Conservation (phyloP, 2,888 invertebrate species). For the Caprella mutica region DNA sequence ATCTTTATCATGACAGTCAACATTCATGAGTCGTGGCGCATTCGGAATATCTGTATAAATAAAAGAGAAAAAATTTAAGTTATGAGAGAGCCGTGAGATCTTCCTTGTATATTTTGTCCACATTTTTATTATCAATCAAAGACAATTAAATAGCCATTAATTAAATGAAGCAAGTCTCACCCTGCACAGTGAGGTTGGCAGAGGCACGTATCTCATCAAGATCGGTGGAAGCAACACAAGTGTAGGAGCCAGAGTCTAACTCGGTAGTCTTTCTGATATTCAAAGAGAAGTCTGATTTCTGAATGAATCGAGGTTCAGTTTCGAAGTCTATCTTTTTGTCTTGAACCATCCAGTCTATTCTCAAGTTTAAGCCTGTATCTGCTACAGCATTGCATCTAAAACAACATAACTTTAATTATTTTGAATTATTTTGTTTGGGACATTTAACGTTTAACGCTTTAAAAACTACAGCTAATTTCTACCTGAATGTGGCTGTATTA, state of each 20-base stretch:
- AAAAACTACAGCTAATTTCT: too few relatives aligned
- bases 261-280: slow-evolving; percentile 89
- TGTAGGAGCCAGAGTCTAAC: slow-evolving; percentile 88
- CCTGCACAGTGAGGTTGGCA: slow-evolving; percentile 81
- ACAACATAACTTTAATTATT: too few relatives aligned
- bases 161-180: too few relatives aligned
- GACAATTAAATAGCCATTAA: too few relatives aligned
- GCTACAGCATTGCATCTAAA: slow-evolving; percentile 70
- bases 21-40: slow-evolving; percentile 52
- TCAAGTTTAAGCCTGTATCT: slow-evolving; percentile 66
- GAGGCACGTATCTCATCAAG: slow-evolving; percentile 73
- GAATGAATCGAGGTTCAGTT: slow-evolving; percentile 51
- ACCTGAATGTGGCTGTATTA: slow-evolving; percentile 59
- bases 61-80: too few relatives aligned
- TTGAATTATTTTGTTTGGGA: too few relatives aligned
- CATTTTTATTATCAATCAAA: too few relatives aligned
- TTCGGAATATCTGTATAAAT: slow-evolving; percentile 65
- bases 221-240: slow-evolving; percentile 81
- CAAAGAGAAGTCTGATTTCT: slow-evolving; percentile 71
- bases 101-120: too few relatives aligned
- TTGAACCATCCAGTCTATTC: slow-evolving; percentile 78
- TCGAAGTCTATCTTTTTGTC: slow-evolving; percentile 78
- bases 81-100: too few relatives aligned
- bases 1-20: slow-evolving; percentile 57
- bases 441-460: too few relatives aligned